Conservation (phyloP, 2,888 invertebrate species). For the Tetropium fuscum region DNA sequence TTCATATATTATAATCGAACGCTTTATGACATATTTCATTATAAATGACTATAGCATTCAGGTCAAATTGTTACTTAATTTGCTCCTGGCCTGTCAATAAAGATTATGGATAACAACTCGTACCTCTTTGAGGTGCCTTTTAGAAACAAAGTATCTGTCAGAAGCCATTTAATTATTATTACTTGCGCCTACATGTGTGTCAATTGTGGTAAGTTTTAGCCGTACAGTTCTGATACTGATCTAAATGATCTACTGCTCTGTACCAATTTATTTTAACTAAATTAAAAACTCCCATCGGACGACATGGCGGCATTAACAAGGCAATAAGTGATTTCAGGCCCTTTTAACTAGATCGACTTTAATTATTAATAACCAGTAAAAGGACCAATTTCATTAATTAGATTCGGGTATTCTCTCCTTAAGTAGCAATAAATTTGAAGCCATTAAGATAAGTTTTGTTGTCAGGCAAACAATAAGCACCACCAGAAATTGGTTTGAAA, state of each 20-base stretch:
- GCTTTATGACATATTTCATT: constrained; percentile 9
- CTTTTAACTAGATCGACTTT: constrained; percentile 35
- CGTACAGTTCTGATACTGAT: constrained; percentile 39
- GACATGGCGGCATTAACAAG: constrained; percentile 26
- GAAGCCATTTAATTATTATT: constrained; percentile 29
- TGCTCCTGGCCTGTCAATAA: constrained; percentile 24
- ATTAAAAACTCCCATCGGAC: constrained; percentile 37
- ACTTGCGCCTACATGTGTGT: constrained; percentile 32
- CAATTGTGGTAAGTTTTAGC: constrained; percentile 34
- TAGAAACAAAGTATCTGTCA: constrained; percentile 13
- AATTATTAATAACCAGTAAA: constrained; percentile 18
- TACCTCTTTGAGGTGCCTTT: constrained; percentile 21
- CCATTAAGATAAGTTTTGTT: constrained; percentile 12
- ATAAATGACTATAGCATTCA: constrained; percentile 4
- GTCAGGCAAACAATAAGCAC: background rate
- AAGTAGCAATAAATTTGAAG: background rate
- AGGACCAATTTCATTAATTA: constrained; percentile 9
- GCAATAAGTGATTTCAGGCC: constrained; percentile 32
- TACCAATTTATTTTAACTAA: constrained; percentile 38
- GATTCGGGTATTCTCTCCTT: constrained; percentile 8
- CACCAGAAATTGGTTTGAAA: background rate
- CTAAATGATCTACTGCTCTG: no score
- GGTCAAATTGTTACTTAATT: constrained; percentile 24
- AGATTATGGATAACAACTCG: constrained; percentile 26
- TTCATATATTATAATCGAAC: constrained; percentile 27